These are phyloP conservation scores for Carduelis carduelis DNA, from an alignment of 2,797 vertebrate species.

Conservation along the genomic window DNA sequence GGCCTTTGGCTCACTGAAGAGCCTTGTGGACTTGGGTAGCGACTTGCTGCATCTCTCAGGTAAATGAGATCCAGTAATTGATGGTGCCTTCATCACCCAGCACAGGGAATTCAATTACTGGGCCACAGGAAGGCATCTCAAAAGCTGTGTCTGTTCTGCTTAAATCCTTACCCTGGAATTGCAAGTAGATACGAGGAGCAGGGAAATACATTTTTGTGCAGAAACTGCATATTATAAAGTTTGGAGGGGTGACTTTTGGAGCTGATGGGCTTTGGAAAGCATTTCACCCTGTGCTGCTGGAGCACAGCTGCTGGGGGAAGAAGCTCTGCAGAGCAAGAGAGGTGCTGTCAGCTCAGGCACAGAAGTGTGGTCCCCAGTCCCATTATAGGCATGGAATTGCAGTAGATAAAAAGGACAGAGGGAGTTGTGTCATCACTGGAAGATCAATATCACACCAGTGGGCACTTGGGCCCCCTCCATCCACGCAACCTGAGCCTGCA, in stretches of 20 bases:
- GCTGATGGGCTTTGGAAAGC: neutral
- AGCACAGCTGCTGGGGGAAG: neutral
- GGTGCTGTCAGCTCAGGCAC: neutral
- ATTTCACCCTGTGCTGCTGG: neutral
- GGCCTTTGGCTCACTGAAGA: neutral
- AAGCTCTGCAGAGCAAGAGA: neutral
- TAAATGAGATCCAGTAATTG: neutral
- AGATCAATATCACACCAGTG: neutral
- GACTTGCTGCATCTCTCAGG: neutral
- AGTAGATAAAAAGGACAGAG: neutral
- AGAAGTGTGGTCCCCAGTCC: neutral
- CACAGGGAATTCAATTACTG: neutral
- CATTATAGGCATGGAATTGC: neutral
- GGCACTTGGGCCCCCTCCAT: neutral
- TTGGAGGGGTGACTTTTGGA: neutral
- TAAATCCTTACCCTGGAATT: neutral
- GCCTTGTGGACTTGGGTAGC: fast-evolving
- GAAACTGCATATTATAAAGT: neutral
- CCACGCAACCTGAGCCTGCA: neutral
- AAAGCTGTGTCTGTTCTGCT: neutral
- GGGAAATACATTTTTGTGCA: neutral
- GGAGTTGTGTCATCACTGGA: neutral
- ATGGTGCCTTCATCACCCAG: neutral
- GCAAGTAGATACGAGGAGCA: neutral
- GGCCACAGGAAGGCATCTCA: neutral